phyloP scores from a whole-genome alignment of 2,888 invertebrate genomes.

The Eristalinus sepulchralis region DNA sequence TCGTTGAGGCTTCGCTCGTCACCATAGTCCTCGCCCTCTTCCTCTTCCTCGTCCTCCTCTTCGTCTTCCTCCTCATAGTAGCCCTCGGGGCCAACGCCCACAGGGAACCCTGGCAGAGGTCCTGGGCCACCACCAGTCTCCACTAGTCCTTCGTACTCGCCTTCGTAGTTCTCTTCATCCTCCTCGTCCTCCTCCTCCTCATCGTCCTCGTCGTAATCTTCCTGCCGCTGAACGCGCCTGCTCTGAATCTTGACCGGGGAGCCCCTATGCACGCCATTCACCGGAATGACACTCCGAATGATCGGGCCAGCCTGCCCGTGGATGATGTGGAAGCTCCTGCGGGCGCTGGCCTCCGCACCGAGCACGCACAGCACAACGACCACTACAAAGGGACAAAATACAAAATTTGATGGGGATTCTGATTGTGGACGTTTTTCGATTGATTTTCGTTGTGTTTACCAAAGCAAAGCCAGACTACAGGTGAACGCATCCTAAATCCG shows the following conservation, averaged over 20 bases:
- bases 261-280: neutral
- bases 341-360: conserved; percentile 6
- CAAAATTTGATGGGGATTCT: neutral
- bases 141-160: neutral
- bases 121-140: neutral
- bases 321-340: conserved; percentile 21
- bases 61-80: conserved; percentile 15
- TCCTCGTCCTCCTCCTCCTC: conserved; percentile 5
- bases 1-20: neutral
- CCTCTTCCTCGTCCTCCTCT: neutral
- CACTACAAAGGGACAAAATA: conserved; percentile 7
- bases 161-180: conserved; percentile 8
- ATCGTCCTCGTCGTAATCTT: neutral
- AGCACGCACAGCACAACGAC: conserved; percentile 37
- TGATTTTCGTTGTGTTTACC: conserved; percentile 38
- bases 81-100: neutral
- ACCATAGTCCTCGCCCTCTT: neutral
- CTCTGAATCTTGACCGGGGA: neutral
- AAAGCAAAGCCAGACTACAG: conserved; percentile 58
- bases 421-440: neutral
- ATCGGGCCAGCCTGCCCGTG: conserved; percentile 20
- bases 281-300: conserved; percentile 1
- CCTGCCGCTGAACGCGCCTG: neutral
- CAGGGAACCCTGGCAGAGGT: neutral
- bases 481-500: conserved; percentile 59